Conservation (phyloP, 2,113 vertebrate species). For the Ariopsis seemanni region DNA sequence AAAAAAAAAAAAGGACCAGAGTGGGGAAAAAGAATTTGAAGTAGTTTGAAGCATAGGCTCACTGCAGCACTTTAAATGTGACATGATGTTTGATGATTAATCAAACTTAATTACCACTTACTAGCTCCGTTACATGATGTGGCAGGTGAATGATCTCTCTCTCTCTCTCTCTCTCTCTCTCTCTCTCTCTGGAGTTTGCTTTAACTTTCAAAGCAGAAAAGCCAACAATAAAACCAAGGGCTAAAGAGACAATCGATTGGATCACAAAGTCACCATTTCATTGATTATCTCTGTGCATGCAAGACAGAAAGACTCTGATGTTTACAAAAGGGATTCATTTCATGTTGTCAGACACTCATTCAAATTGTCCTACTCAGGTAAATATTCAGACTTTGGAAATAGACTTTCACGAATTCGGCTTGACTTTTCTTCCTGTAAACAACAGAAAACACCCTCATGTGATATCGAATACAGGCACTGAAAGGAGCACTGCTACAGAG, state of each 20-base stretch:
- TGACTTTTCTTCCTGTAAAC: no score
- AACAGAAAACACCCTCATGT: no score
- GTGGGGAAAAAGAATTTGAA: no score
- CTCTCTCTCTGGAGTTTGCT: not conserved
- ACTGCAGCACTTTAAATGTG: conserved; percentile 7
- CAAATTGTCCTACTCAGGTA: no score
- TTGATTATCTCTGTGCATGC: not conserved
- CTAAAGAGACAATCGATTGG: not conserved
- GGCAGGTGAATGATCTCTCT: conserved; percentile 22
- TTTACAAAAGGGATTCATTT: no score
- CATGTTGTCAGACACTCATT: no score
- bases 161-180: not conserved
- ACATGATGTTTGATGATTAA: conserved; percentile 26
- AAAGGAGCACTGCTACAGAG: no score
- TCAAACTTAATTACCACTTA: conserved; percentile 36
- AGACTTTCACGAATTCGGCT: no score
- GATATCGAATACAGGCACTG: no score
- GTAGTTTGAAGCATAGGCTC: not conserved
- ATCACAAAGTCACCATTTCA: not conserved
- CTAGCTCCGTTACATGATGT: conserved; percentile 26
- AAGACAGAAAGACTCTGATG: no score
- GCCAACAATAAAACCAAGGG: not conserved
- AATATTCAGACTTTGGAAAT: no score
- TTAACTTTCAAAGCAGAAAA: not conserved
- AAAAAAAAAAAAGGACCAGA: not conserved